Base-by-base conservation (phyloP, 1,140 invertebrate species). In the Chironomus tepperi region DNA sequence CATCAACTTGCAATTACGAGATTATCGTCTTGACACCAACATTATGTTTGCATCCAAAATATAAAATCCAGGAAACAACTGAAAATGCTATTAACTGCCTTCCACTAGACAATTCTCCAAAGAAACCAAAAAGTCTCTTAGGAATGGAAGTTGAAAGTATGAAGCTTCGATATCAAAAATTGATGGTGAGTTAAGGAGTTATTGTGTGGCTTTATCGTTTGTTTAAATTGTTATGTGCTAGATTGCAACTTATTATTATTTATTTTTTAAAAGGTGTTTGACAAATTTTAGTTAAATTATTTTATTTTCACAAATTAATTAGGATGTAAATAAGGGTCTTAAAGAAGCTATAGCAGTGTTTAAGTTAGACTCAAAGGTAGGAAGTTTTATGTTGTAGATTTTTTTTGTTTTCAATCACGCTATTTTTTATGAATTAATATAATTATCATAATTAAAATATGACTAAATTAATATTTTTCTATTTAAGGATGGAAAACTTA, bases 1-100 rank as follows among this genome's bases (percentile, higher is more conserved):
- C 89, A 0, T 92, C 93, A 0, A 96, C 92, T 0, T 99, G 97
- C 80, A 93, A 96, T 84, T 99, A 99, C 83, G 94, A 97, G 84
- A 89, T 93, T 9, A 88, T 96, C 34, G 90, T 97, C 9, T 84
- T 97, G 7, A 93, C 95, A 1, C 90, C 93, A 2, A 81, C 91
- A 10, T 84, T 98, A 0, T 99, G 97, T 81, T 83, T 84, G 73
- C 96, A 98, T 87, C 95, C 95, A 1, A 88, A 90, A 77, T 98
- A 95, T 79, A 95, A 91, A 79, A 90, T 93, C 0, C 90, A 92
- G 79, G 90, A 93, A 77, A 88, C 89, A 6, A 90, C 88, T 10
- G 91, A 95, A 78, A 89, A 93, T 80, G 84, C 89, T 73, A 96
- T 98, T 43, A 88, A 89, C 76, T 98, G 96, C 80, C 82, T 89